Evolutionary conservation across 2,888 invertebrate species (phyloP), one percentile per base, ranked within the genome.

Genomic region (Spilarctia lutea): DNA sequence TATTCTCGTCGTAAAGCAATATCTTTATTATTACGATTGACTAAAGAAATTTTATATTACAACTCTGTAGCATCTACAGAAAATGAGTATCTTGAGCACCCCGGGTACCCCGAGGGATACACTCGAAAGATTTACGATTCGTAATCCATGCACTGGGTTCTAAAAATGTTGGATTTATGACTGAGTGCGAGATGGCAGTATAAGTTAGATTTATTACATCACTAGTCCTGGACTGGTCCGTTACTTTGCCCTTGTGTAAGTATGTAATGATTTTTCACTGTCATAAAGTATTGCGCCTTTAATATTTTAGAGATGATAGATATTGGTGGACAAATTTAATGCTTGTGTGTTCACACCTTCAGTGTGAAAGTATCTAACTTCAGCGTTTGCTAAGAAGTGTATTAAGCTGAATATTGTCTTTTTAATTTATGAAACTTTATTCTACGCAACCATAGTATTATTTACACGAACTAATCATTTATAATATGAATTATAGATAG

Each of bases 91-190:
- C 71, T 71, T 48, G 60, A 72, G 69, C 60, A n/a, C n/a, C n/a
- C n/a, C n/a, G n/a, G 35, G 39, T 72, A 71, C 72, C 77, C 79
- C 48, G 42, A 78, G 77, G 84, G 81, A 79, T 81, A 84, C 73
- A 42, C 77, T 78, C 72, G 56, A 74, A 76, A 82, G 79, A 83
- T 85, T 83, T 84, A 84, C 74, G 85, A 80, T 72, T 85, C 74
- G 75, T 83, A 78, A 81, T 79, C 79, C 79, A 81, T 81, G 77
- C 77, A 79, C 74, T 78, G 74, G 82, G 75, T 75, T 74, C 80
- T 84, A 84, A 84, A 83, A 82, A 78, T 76, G 77, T 79, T 65
- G 63, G 85, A 85, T 84, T 85, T 84, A 84, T 83, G 82, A 79
- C 78, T 69, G 78, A 79, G 65, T 79, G 77, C 73, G 79, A 70